Evolutionary conservation across 2,797 vertebrate genomes (phyloP), one percentile per base, ranked within the genome.

Genomic region (Babyrousa celebensis): DNA sequence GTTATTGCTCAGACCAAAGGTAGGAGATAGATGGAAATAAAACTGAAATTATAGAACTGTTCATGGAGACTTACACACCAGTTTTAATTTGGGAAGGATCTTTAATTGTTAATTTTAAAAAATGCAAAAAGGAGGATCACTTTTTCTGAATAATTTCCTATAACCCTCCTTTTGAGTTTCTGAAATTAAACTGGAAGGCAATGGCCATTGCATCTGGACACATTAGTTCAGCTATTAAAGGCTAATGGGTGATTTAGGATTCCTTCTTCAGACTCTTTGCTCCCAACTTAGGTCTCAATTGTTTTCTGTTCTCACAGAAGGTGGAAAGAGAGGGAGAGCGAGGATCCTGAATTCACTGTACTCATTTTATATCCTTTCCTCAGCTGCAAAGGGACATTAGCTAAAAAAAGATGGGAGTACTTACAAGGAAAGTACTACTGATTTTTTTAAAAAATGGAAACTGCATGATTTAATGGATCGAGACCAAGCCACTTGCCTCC

Each of bases 31-130:
- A 9, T 60, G 56, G 56, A 36, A 89, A 79, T 89, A 89, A 83
- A 82, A 48, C 2, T 11, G 12, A 72, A 91, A 63, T 15, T 36
- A 32, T 20, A 68, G 36, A 88, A 82, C 27, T 54, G 29, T 3
- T 43, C 12, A 6, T 36, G 60, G 21, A 85, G 48, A 77, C 43
- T 70, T 62, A 62, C 18, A 60, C 3, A 67, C n/a, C n/a, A 75
- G 48, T 62, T 96, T 88, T 88, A 77, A 77, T 88, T 82, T 56
- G 65, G 67, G 52, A 65, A 80, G 48, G 5, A 58, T 58, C 82
- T 79, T 94, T 90, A 74, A 85, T 25, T 12, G 32, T 80, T 12
- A 82, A 71, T 82, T 93, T 93, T n/a, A 9, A 68, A 85, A 94
- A 78, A 71, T 17, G 5, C 12, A 25, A 82, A 94, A 89, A 80